Percentiles rank a stretch among this genome's conserved stretches.
Evolutionary conservation across 2,797 vertebrate species (phyloP).

Genomic region (Sus cebifrons): DNA sequence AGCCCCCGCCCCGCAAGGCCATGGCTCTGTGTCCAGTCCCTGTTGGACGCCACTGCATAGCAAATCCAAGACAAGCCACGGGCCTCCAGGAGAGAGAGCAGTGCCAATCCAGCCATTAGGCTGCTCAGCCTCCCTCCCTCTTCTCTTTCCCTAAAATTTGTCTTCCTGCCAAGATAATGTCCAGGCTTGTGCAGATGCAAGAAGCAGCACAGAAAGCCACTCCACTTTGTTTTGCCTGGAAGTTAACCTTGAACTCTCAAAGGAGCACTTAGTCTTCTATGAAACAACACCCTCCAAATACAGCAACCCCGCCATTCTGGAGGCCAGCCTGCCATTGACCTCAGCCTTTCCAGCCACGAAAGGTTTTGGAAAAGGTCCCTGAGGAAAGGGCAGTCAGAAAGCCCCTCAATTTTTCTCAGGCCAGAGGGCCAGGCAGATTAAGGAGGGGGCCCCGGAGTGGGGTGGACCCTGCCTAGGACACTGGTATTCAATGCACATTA

Average conservation of each 20-base stretch:
- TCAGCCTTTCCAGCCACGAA: not conserved
- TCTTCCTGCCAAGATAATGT: constrained; percentile 15
- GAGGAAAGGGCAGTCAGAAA: not conserved
- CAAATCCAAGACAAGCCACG: not conserved
- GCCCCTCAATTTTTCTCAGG: not conserved
- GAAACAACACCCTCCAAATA: constrained; percentile 17
- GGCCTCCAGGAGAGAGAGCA: not conserved
- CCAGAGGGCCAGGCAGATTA: not conserved
- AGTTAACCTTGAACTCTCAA: constrained; percentile 48
- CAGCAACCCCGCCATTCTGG: not conserved
- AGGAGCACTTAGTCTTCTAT: not conserved
- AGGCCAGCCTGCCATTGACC: not conserved
- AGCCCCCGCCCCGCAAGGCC: not conserved
- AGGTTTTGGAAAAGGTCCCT: not conserved
- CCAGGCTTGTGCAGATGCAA: constrained; percentile 19
- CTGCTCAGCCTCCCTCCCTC: not conserved
- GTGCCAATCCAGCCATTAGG: no score
- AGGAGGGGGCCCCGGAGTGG: not conserved
- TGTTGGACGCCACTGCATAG: not conserved
- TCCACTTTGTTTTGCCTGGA: constrained; percentile 51
- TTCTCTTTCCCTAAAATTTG: not conserved
- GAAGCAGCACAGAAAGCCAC: constrained; percentile 54
- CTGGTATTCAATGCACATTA: not conserved
- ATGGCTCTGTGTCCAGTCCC: not conserved
- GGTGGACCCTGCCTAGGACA: not conserved